A percentile compares a stretch with the other conserved stretches of the same genome.
These are phyloP conservation scores for Cardiocondyla obscurior DNA, from an alignment of 1,140 invertebrate genomes.

Conservation along the genomic window DNA sequence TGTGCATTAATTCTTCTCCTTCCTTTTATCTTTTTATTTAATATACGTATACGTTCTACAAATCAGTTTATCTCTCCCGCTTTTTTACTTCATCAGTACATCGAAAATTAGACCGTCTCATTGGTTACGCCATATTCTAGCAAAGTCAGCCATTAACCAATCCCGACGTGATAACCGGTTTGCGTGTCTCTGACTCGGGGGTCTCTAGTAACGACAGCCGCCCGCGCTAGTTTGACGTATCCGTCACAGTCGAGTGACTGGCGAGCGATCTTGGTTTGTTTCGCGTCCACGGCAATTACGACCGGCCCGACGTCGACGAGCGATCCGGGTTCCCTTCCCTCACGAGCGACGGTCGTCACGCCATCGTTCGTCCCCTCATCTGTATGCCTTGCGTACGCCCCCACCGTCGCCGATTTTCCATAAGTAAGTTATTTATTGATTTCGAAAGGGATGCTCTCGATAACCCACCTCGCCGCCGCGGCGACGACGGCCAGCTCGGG, in stretches of 20 bases:
- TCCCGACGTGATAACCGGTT: no score
- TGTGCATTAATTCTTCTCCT: no score
- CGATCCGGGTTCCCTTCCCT: not conserved
- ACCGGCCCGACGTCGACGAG: not conserved
- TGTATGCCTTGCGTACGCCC: conserved; percentile 68
- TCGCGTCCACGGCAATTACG: not conserved
- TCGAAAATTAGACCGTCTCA: no score
- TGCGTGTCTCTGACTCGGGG: no score
- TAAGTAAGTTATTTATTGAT: conserved; percentile 73
- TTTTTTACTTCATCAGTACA: no score
- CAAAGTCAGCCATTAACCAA: no score
- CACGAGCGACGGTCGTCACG: conserved; percentile 32
- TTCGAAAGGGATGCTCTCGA: conserved; percentile 56
- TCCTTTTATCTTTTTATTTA: no score
- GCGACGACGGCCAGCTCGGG: not conserved
- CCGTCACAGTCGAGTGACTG: not conserved
- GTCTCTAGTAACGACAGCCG: not conserved
- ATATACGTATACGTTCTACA: no score
- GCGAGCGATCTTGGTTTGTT: not conserved
- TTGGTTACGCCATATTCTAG: no score
- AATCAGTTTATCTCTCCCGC: no score
- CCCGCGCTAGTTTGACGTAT: conserved; percentile 35
- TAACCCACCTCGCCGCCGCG: conserved; percentile 22
- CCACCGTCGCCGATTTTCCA: conserved; percentile 67
- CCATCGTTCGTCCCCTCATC: conserved; percentile 53